Conservation (phyloP, 2,888 invertebrate species). For the Meliscaeva auricollis region DNA sequence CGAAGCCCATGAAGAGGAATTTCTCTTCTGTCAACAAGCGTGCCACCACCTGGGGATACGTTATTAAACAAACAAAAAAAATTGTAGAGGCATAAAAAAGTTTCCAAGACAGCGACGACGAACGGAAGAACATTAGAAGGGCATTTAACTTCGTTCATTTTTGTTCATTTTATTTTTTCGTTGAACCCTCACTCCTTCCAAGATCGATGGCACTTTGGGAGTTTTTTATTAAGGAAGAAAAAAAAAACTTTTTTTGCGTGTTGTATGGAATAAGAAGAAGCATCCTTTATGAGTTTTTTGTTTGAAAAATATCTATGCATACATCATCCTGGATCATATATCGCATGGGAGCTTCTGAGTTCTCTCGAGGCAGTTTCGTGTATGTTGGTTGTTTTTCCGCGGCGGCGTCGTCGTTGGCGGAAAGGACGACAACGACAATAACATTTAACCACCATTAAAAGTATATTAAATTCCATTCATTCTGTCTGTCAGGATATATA, state of each 20-base stretch:
- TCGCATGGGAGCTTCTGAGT: slow-evolving; percentile 12
- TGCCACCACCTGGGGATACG: slow-evolving; percentile 57
- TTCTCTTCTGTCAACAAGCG: slow-evolving; percentile 28
- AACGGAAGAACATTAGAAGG: slow-evolving; percentile 6
- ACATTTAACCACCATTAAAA: slow-evolving; percentile 65
- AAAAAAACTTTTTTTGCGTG: slow-evolving; percentile 14
- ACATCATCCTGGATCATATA: slow-evolving; percentile 43
- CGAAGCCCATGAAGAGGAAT: slow-evolving; percentile 3
- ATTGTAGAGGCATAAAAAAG: neutral
- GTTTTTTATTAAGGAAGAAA: slow-evolving; percentile 33
- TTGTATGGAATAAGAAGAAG: neutral
- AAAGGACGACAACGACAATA: slow-evolving; percentile 19
- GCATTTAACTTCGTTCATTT: slow-evolving; percentile 36
- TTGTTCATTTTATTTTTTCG: neutral
- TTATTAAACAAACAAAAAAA: slow-evolving; percentile 4
- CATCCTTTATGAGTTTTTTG: slow-evolving; percentile 17
- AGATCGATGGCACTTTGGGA: slow-evolving; percentile 57
- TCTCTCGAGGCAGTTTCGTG: neutral
- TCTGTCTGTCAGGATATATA: slow-evolving; percentile 47
- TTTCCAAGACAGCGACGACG: slow-evolving; percentile 6
- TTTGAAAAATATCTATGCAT: slow-evolving; percentile 34
- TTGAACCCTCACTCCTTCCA: slow-evolving; percentile 2
- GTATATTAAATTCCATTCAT: slow-evolving; percentile 72
- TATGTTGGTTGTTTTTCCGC: too few relatives aligned
- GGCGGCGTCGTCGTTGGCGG: too few relatives aligned